Base-by-base conservation (phyloP, 2,888 invertebrate species). In the Oxycera nigricornis region DNA sequence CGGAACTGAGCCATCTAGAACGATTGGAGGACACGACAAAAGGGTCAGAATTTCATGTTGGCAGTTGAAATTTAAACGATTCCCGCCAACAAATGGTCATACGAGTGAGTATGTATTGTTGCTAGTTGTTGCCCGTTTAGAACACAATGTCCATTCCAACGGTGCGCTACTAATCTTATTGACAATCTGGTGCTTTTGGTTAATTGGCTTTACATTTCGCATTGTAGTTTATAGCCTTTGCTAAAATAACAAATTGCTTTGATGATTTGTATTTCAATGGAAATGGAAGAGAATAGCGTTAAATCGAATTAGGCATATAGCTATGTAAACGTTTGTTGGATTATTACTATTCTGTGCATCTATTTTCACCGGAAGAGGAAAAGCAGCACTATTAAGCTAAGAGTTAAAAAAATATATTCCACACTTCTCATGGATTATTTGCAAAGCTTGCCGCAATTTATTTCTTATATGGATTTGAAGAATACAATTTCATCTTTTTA, bases 171-270 rank as follows among this genome's bases (percentile, higher is more conserved):
- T 57, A 73, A 73, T 73, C 41, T n/a, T 17, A 57, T 72, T 57
- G 55, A 72, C 62, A 41, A 62, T 57, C 70, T 20, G 62, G 26
- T 62, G 62, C 24, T 73, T 62, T 41, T 17, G 62, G 73, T 57
- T 74, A 74, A 74, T 74, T 74, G 74, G 74, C 74, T 74, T 59
- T n/a, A 17, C 17, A 0, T 30, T 68, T 14, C 2, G 22, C n/a
- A 31, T 68, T 30, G 20, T 68, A 17, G 11, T 50, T 50, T 68
- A 52, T 55, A 9, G 17, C 7, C 7, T 14, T 41, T 67, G 41
- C 9, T 4, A 26, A 41, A 20, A 24, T 7, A 20, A 65, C 39
- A 65, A 65, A 65, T 65, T 39, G 14, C 41, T 39, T 39, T 9
- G 24, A 65, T 65, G 65, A 65, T 65, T 65, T 24, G 17, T n/a